Percentiles rank a stretch among this genome's conserved stretches.
Conservation (phyloP, 2,113 vertebrate genomes). For the Centropus bengalensis region DNA sequence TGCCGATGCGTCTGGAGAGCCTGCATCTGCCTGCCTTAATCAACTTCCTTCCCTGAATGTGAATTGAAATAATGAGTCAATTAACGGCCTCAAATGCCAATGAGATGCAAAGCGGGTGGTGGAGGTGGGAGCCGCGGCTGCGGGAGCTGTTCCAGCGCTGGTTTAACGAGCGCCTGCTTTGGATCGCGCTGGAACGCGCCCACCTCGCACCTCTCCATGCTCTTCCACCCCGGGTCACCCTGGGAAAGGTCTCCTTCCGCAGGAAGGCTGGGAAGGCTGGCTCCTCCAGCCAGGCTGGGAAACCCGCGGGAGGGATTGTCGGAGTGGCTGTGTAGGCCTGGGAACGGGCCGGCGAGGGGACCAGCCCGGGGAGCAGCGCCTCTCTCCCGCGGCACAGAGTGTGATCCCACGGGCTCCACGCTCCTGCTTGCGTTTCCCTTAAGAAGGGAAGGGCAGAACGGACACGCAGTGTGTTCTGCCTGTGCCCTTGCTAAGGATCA, state of each 20-base stretch:
- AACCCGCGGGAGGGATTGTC: not conserved
- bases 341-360: not conserved
- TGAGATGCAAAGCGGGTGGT: constrained; percentile 84
- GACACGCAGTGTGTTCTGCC: not conserved
- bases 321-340: not conserved
- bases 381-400: too few relatives aligned
- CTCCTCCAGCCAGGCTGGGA: too few relatives aligned
- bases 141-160: constrained; percentile 74
- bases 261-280: not conserved
- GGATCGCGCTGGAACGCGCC: constrained; percentile 57
- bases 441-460: not conserved
- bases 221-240: not conserved
- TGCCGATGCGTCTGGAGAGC: constrained; percentile 81
- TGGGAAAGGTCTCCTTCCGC: not conserved
- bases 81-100: constrained; percentile 91
- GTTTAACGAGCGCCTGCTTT: constrained; percentile 81
- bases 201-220: constrained; percentile 15
- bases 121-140: constrained; percentile 65
- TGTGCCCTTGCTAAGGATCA: not conserved
- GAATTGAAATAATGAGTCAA: constrained; percentile 94
- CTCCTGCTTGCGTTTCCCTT: not conserved
- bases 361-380: too few relatives aligned
- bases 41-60: constrained; percentile 84
- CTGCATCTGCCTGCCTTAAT: constrained; percentile 90
- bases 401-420: too few relatives aligned